Evolutionary conservation across 2,113 vertebrate species (phyloP).

Genomic region (Nibea coibor): DNA sequence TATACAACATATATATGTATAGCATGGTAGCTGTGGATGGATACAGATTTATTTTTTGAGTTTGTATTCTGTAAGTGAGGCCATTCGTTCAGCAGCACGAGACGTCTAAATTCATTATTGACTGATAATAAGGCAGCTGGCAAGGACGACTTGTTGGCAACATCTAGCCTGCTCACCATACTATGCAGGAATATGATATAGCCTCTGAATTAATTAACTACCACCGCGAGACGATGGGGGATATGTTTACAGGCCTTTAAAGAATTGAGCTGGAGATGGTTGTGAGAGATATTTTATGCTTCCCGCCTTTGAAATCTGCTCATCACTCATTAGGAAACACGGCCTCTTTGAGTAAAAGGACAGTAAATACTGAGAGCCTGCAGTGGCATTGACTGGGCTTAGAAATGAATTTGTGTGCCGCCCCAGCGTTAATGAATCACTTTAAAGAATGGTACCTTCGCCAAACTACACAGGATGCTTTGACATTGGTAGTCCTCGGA

Average conservation of each 20-base stretch:
- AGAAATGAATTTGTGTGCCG: constrained; percentile 42
- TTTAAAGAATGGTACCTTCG: constrained; percentile 49
- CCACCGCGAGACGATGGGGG: constrained; percentile 16
- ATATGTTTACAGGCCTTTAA: constrained; percentile 40
- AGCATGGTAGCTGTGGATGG: neutral
- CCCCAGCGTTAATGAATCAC: constrained; percentile 49
- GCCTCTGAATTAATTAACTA: constrained; percentile 49
- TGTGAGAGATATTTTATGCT: constrained; percentile 31
- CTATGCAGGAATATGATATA: constrained; percentile 48
- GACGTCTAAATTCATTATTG: constrained; percentile 62
- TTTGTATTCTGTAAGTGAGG: constrained; percentile 36
- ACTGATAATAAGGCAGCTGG: constrained; percentile 66
- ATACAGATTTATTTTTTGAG: constrained; percentile 8
- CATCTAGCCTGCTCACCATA: constrained; percentile 37
- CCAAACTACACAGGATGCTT: constrained; percentile 51
- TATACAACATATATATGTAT: neutral
- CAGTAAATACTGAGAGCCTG: constrained; percentile 37
- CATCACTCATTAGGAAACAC: constrained; percentile 28
- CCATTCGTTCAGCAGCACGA: constrained; percentile 20
- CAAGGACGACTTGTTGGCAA: constrained; percentile 60
- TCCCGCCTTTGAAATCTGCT: constrained; percentile 37
- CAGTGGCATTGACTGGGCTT: constrained; percentile 32
- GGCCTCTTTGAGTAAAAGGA: constrained; percentile 15
- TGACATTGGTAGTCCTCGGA: constrained; percentile 68
- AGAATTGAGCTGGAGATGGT: constrained; percentile 12